Evolutionary conservation across 2,113 vertebrate genomes (phyloP), one percentile per base, ranked within the genome.

Genomic region (Macquaria australasica): DNA sequence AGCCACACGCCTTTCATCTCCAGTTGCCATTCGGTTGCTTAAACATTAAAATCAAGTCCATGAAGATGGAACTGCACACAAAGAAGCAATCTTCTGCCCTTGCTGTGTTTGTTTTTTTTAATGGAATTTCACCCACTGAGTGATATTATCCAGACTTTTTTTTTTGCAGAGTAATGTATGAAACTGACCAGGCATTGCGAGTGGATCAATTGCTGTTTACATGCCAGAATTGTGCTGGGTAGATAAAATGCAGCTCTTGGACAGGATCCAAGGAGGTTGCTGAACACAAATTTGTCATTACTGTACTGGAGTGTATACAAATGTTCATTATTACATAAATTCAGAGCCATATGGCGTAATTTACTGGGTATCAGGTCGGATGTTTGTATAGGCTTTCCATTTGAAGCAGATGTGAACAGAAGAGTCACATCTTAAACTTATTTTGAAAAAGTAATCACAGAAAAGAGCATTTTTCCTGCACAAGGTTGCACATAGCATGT

Each of bases 181-280:
- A 91, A 92, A 72, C 63, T 80, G 86, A 80, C 71, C 39, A 69
- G 62, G 58, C 63, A 55, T 84, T 73, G 68, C 69, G 2, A 77
- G 39, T 6, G 41, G 84, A 91, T 91, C 78, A 70, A 70, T 87
- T 81, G 63, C 73, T 85, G 85, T 84, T 86, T 73, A 73, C 66
- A 71, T 82, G 79, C 88, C 84, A 90, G 63, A 81, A 89, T 64
- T 81, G 48, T 72, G 77, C 48, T 50, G 25, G 8, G 51, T 39
- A 66, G 77, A 92, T 82, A 89, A 82, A 91, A 88, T 75, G 55
- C 67, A 73, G 74, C 25, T 73, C 62, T 83, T 92, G 87, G 87
- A 79, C 16, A 1, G 16, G 5, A 85, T 83, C 84, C 85, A 89
- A 48, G 16, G 41, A 81, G 48, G 66, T 45, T 82, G 66, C 73